These are phyloP conservation scores for Protomyctophum bolini DNA, from an alignment of 2,113 vertebrate genomes.

Conservation along the genomic window DNA sequence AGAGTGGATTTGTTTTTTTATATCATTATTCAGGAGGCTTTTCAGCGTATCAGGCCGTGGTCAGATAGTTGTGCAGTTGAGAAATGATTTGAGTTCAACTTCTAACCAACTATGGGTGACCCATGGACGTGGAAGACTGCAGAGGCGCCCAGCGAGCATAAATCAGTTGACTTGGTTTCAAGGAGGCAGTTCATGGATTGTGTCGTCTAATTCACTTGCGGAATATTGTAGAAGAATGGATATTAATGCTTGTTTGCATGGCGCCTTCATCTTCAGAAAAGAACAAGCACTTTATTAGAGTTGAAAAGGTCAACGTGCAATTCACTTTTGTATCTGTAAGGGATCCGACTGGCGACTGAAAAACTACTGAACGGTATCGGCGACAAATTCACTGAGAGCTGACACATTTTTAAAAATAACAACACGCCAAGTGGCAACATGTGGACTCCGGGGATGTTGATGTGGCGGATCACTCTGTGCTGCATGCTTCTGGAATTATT, in stretches of 20 bases:
- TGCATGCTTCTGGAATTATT: constrained; percentile 62
- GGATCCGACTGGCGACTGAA: constrained; percentile 12
- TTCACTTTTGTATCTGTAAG: constrained; percentile 5
- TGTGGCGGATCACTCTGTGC: constrained; percentile 27
- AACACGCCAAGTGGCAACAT: constrained; percentile 49
- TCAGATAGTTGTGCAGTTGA: too few species aligned
- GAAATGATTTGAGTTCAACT: too few species aligned
- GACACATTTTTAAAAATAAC: not conserved
- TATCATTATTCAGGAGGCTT: not conserved
- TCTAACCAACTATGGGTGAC: constrained; percentile 5
- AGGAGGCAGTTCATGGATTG: constrained; percentile 16
- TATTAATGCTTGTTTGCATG: not conserved
- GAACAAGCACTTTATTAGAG: not conserved
- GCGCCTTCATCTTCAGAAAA: not conserved
- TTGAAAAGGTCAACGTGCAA: constrained; percentile 29
- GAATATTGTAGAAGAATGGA: constrained; percentile 25
- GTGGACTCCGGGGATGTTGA: constrained; percentile 54
- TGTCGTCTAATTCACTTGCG: not conserved
- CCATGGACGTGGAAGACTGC: constrained; percentile 29
- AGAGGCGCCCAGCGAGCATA: constrained; percentile 6
- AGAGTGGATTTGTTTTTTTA: not conserved
- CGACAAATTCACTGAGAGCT: not conserved
- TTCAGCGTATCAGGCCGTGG: not conserved
- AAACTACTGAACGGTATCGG: not conserved
- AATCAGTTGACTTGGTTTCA: not conserved